Evolutionary conservation across 2,113 vertebrate species (phyloP), one percentile per base, ranked within the genome.

Genomic region (Oncorhynchus masou): DNA sequence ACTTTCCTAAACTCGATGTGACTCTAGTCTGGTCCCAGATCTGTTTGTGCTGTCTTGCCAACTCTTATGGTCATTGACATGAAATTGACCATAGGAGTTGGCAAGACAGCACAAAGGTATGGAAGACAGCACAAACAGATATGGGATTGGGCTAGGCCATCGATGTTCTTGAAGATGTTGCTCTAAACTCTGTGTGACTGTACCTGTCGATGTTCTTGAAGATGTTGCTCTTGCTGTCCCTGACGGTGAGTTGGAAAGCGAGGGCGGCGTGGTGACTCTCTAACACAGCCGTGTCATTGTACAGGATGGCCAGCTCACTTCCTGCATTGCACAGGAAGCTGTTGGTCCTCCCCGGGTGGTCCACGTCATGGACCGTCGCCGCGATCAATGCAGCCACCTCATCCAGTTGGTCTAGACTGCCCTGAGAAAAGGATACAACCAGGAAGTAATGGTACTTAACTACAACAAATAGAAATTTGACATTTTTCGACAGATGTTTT

Each of bases 181-280:
- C 34, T 39, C 34, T 39, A 39, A 39, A 1, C 34, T 39, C 34
- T 39, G 34, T 45, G 8, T 1, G 29, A 11, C 86, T 81, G 9
- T 68, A 99, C 97, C 97, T 95, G 90, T 98, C 97, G 1, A 96
- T 96, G 78, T 97, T 98, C 90, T 95, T 98, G 88, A 99, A 98
- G 87, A 99, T 96, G 92, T 98, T 99, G 92, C 94, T 95, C 83
- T 97, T 98, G 90, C 84, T 89, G 83, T 99, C 97, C 57, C 95
- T 95, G 51, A 87, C 89, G 0, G 97, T 99, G 68, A 99, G 96
- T 90, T 99, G 97, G 89, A 99, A 99, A 0, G 97, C 97, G 78
- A 99, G 90, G 9, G 97, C 96, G 0, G 96, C 94, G 76, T 99
- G 97, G 88, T 99, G 97, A 76, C 97, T 99, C 90, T 99, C 97